Percentiles rank a stretch among this genome's conserved stretches.
Evolutionary conservation across 2,888 invertebrate species (phyloP).

Genomic region (Habrosyne pyritoides): DNA sequence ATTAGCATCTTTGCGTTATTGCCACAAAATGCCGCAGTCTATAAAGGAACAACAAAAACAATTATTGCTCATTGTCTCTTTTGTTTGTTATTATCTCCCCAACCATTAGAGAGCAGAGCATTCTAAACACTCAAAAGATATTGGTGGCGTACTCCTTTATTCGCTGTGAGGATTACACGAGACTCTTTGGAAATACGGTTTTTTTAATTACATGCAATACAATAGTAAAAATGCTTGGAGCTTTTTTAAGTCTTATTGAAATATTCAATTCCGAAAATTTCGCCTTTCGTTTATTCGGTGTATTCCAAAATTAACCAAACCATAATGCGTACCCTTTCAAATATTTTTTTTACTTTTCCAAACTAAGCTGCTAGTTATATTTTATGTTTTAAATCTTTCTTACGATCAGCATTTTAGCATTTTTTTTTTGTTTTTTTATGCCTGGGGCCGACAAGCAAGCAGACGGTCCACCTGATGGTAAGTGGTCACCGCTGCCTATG

Average conservation of each 20-base stretch:
- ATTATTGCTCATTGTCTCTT: conserved; percentile 55
- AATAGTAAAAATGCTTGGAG: conserved; percentile 15
- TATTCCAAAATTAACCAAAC: not conserved
- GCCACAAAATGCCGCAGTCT: conserved; percentile 38
- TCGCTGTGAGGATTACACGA: conserved; percentile 51
- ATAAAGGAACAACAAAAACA: conserved; percentile 46
- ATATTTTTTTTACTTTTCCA: too few species aligned
- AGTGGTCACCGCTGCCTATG: too few species aligned
- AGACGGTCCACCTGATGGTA: too few species aligned
- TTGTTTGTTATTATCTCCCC: conserved; percentile 52
- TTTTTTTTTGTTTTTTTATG: too few species aligned
- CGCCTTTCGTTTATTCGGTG: conserved; percentile 15
- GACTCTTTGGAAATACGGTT: conserved; percentile 23
- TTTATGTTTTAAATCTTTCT: too few species aligned
- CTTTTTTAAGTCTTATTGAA: conserved; percentile 15
- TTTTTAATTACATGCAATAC: conserved; percentile 21
- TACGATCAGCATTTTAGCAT: too few species aligned
- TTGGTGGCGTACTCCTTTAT: conserved; percentile 52
- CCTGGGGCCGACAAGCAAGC: too few species aligned
- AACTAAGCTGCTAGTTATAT: too few species aligned
- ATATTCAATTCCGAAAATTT: not conserved
- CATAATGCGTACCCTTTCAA: not conserved
- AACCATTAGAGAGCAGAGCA: conserved; percentile 28
- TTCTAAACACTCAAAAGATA: conserved; percentile 37
- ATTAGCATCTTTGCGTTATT: conserved; percentile 51